A percentile compares a stretch with the other conserved stretches of the same genome.
Conservation (phyloP, 1,140 invertebrate genomes). For the Drosophila pruinosa region DNA sequence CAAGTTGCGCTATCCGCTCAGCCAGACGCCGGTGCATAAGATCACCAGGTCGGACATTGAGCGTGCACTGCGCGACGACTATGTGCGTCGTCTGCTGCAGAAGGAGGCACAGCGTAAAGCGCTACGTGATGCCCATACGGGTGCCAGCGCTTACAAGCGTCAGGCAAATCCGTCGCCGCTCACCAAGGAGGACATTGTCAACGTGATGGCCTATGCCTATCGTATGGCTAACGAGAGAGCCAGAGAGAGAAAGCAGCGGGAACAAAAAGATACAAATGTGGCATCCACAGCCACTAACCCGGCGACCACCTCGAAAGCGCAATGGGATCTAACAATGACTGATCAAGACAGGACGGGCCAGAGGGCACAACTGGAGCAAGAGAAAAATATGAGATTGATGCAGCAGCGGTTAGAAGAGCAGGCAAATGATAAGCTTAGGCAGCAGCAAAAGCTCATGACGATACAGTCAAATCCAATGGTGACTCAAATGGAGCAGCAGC, state of each 20-base stretch:
- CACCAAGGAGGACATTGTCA: constrained; percentile 68
- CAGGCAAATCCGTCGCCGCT: constrained; percentile 36
- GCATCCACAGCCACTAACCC: too few species aligned
- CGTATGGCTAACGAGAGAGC: constrained; percentile 57
- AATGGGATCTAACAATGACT: too few species aligned
- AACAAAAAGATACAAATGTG: too few species aligned
- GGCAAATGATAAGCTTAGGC: background rate
- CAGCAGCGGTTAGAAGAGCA: constrained; percentile 15
- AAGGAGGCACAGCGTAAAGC: constrained; percentile 56
- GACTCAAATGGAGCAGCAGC: background rate
- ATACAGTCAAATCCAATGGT: background rate
- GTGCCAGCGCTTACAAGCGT: constrained; percentile 47
- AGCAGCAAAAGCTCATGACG: background rate
- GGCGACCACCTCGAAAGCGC: too few species aligned
- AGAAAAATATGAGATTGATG: background rate
- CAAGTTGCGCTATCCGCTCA: constrained; percentile 55
- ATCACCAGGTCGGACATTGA: constrained; percentile 72
- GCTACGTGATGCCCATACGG: background rate
- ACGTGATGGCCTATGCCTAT: constrained; percentile 74
- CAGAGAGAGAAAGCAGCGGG: constrained; percentile 28
- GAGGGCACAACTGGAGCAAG: constrained; percentile 18
- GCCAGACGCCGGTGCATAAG: constrained; percentile 68
- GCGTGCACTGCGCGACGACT: constrained; percentile 65
- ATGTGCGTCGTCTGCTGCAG: constrained; percentile 56
- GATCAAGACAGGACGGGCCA: too few species aligned